Base-by-base conservation (phyloP, 2,888 invertebrate species). In the Erebia palarica region DNA sequence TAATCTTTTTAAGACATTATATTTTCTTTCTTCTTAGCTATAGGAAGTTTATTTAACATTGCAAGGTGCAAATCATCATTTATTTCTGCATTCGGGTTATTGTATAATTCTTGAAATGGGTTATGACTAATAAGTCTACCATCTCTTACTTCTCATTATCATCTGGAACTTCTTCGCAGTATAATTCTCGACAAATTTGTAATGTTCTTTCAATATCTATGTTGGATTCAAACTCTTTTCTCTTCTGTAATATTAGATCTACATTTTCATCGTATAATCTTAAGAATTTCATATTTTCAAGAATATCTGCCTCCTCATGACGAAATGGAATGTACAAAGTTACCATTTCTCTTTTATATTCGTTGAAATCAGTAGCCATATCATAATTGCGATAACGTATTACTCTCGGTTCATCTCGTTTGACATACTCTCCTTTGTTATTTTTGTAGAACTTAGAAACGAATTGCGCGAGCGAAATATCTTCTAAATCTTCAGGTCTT, bases 381-480 rank as follows among this genome's bases (percentile, higher is more conserved):
- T 85, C 82, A 71, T 83, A 87, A 77, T 82, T 79, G n/a, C 70
- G 68, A 65, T 73, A 75, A 11, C 75, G 69, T 51, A 77, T 73
- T 0, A 75, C 16, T 11, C 49, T 65, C 27, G 59, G 69, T 18
- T 55, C 47, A 0, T 68, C 18, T 9, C 75, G 42, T 11, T 36
- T 14, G 5, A 47, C 16, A 51, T 70, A 70, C 14, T 57, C 65
- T 16, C 57, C 69, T 8, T 65, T 69, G 3, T 47, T 77, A 69
- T 75, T 78, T 70, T 58, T 61, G 4, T 27, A 67, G 71, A 84
- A 85, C 51, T 80, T 76, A 9, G 86, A 51, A 75, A 82, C 85
- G 75, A 85, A 88, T 69, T 87, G 82, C 1, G 84, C 84, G 5
- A 89, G 71, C 13, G 82, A 72, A 71, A 85, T 49, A 65, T 78